These are phyloP conservation scores for Mustela erminea DNA, from an alignment of 2,797 vertebrate species.

Conservation along the genomic window DNA sequence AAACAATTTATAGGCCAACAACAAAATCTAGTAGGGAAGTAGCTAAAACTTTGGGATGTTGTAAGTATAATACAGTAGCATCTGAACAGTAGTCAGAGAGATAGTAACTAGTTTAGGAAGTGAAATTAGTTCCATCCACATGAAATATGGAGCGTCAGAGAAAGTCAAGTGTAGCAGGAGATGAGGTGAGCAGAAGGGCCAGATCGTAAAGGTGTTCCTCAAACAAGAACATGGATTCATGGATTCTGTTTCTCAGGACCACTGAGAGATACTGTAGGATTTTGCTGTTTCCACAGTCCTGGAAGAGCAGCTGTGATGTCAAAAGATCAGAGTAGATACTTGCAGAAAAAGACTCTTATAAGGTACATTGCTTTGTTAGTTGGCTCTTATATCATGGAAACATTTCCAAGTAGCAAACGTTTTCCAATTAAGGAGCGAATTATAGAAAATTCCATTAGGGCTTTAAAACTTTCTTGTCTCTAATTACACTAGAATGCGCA, in stretches of 20 bases:
- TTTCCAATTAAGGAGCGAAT: constrained; percentile 78
- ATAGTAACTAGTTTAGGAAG: neutral
- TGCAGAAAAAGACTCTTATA: neutral
- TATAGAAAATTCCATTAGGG: constrained; percentile 81
- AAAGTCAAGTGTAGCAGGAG: neutral
- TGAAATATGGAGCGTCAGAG: neutral
- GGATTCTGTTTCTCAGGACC: neutral
- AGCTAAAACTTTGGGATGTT: neutral
- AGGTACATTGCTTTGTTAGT: constrained; percentile 52
- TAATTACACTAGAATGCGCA: constrained; percentile 78
- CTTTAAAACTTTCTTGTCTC: constrained; percentile 76
- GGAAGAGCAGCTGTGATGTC: neutral
- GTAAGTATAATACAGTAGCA: neutral
- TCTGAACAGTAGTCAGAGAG: neutral
- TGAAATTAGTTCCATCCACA: neutral
- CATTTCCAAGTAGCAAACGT: constrained; percentile 70
- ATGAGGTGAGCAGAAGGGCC: neutral
- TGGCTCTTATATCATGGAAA: constrained; percentile 70
- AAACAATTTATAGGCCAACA: neutral
- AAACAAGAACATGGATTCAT: neutral
- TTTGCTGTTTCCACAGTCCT: neutral
- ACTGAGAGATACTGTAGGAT: neutral
- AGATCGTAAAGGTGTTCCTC: neutral
- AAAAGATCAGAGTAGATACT: neutral
- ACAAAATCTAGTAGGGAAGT: neutral